Base-by-base conservation (phyloP, 2,888 invertebrate species). In the Torymus aiolomorphi region DNA sequence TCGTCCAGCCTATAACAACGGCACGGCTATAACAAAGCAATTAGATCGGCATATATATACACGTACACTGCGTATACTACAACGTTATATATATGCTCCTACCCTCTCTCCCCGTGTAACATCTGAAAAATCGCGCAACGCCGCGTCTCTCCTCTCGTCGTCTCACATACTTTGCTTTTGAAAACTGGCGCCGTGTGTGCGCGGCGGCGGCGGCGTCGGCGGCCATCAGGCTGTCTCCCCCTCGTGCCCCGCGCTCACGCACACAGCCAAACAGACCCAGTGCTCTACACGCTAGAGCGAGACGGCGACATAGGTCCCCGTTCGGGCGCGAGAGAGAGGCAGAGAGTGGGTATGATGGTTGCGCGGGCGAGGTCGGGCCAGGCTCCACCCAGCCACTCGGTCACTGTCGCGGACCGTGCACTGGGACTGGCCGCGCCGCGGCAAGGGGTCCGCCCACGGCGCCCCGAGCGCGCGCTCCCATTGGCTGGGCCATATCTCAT, bases 361-460 rank as follows among this genome's bases (percentile, higher is more conserved):
- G 87, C 80, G 69, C 62, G n/a, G 20, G 49, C 59, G 67, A 87
- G 74, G 59, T n/a, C 16, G n/a, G 12, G 8, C 52, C 52, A 52
- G 86, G 88, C 90, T 89, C 90, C 90, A 88, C 90, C 90, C 90
- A 89, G 88, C 12, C 89, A 88, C 89, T 93, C 93, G 93, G 92
- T 93, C 92, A 92, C 92, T 90, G 89, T 90, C 90, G 89, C 84
- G 88, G 90, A 90, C 90, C 85, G 82, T 86, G 86, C 87, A 87
- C 87, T 86, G 87, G 90, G 90, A 90, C 92, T 16, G 76, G 75
- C 20, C 70, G 61, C 1, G 11, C 54, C 10, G 93, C 93, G 92
- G 92, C 92, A 92, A 92, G 92, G 91, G 87, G 88, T 84, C 90
- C 91, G 90, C 91, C 91, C 90, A 88, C 90, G 92, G 90, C 90